Conservation (phyloP, 2,888 invertebrate species). For the Tenthredo amoena region DNA sequence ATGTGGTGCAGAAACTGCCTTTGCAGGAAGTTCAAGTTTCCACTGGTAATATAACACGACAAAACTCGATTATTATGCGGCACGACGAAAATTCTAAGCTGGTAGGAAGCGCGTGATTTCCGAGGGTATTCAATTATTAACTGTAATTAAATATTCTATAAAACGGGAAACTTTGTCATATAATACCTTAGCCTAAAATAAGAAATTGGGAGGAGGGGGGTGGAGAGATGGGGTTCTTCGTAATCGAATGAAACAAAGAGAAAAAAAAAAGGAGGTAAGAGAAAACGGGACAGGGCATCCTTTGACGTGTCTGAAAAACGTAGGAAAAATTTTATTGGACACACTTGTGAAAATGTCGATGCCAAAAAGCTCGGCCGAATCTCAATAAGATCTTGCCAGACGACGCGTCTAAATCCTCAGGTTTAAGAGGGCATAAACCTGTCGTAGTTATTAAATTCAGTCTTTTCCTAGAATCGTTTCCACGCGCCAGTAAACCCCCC, state of each 20-base stretch:
- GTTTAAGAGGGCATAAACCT: constrained; percentile 49
- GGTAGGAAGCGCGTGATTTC: constrained; percentile 28
- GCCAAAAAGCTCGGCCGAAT: constrained; percentile 25
- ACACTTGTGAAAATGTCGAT: neutral
- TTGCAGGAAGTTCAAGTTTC: constrained; percentile 25
- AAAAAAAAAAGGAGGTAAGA: neutral
- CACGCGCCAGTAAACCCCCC: neutral
- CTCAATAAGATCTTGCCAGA: constrained; percentile 33
- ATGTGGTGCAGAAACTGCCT: neutral
- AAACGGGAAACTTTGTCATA: constrained; percentile 28
- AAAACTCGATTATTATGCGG: constrained; percentile 45
- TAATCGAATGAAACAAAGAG: neutral
- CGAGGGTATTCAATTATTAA: constrained; percentile 37
- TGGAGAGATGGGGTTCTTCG: neutral
- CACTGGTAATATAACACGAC: neutral
- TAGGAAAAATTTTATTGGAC: constrained; percentile 33
- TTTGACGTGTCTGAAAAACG: neutral
- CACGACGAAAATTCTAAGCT: constrained; percentile 42
- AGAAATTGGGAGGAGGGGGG: neutral
- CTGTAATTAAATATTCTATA: constrained; percentile 39
- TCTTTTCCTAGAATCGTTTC: constrained; percentile 35
- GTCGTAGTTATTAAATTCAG: constrained; percentile 46
- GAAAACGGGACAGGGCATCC: neutral
- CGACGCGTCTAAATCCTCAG: constrained; percentile 28
- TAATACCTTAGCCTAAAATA: neutral